A percentile compares a stretch with the other conserved stretches of the same genome.
Conservation (phyloP, 2,888 invertebrate species). For the Acrocera orbiculus region DNA sequence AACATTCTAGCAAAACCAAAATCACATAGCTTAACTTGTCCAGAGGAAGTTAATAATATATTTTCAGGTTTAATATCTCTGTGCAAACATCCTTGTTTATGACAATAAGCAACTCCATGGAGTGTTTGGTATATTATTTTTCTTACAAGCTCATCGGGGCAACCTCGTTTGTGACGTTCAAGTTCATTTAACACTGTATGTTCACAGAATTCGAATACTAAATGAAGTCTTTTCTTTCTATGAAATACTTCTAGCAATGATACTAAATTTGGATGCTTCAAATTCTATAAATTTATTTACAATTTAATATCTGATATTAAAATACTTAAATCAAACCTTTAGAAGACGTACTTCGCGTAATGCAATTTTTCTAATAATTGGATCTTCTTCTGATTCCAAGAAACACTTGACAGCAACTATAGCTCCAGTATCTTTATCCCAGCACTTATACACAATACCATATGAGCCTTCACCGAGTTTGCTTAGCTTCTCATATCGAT, state of each 20-base stretch:
- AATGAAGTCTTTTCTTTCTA: constrained; percentile 81
- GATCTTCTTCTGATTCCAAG: constrained; percentile 92
- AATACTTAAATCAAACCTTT: constrained; percentile 43
- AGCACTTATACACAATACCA: constrained; percentile 91
- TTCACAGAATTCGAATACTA: constrained; percentile 98
- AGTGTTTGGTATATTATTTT: constrained; percentile 92
- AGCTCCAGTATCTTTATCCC: constrained; percentile 85
- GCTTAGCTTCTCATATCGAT: constrained; percentile 85
- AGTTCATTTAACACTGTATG: constrained; percentile 91
- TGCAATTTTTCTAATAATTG: constrained; percentile 88
- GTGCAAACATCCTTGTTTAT: constrained; percentile 86
- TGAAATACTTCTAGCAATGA: constrained; percentile 96
- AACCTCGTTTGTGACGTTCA: constrained; percentile 85
- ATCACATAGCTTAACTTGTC: constrained; percentile 89
- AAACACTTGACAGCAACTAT: constrained; percentile 95
- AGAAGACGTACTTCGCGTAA: constrained; percentile 84
- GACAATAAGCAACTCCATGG: constrained; percentile 91
- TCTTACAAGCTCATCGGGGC: constrained; percentile 75
- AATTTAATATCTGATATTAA: constrained; percentile 1
- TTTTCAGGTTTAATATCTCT: constrained; percentile 98
- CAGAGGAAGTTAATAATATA: constrained; percentile 79
- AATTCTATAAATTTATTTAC: constrained; percentile 46
- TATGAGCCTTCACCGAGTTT: constrained; percentile 92
- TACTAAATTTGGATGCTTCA: constrained; percentile 95
- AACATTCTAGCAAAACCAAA: constrained; percentile 97